Evolutionary conservation across 2,113 vertebrate genomes (phyloP), one percentile per base, ranked within the genome.

Genomic region (Hemichromis elongatus): DNA sequence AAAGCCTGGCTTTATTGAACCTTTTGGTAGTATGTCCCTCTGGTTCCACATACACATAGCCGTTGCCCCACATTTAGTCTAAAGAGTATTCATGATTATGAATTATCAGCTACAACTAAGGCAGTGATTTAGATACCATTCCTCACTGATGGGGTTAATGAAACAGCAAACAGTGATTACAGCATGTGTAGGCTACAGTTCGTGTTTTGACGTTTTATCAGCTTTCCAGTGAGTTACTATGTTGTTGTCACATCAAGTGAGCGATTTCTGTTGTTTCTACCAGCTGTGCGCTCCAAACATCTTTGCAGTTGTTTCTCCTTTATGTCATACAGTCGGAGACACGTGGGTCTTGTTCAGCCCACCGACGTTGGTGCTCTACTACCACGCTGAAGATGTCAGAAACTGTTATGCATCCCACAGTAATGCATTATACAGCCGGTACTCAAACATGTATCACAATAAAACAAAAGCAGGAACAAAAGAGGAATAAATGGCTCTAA

Each of bases 101-200:
- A 82, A 52, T 80, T 61, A 61, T 70, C 42, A 40, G 35, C 54
- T 52, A 57, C 24, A 82, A 53, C 78, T 33, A 33, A 33, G 21
- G 35, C 50, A 4, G 35, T 4, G 19, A 75, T 79, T 89, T 89
- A 83, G 35, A 81, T 68, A 90, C 83, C 14, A 2, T 30, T 70
- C 28, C 57, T 79, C 37, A 47, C 73, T 68, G 84, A 77, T 26
- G 19, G 68, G 68, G 47, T 42, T 82, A 83, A 87, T 77, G 82
- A 86, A 66, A 84, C 61, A 2, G 7, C 18, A 28, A 42, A 18
- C 50, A 21, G 42, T 45, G 53, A 24, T 30, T 24, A 63, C 2
- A 2, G 5, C 5, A 9, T n/a, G 37, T 33, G 81, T 42, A 81
- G 30, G 47, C n/a, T 13, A n/a, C 45, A 57, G 14, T 11, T 70